Evolutionary conservation across 2,113 vertebrate genomes (phyloP).

Genomic region (Pachyramphus minor): DNA sequence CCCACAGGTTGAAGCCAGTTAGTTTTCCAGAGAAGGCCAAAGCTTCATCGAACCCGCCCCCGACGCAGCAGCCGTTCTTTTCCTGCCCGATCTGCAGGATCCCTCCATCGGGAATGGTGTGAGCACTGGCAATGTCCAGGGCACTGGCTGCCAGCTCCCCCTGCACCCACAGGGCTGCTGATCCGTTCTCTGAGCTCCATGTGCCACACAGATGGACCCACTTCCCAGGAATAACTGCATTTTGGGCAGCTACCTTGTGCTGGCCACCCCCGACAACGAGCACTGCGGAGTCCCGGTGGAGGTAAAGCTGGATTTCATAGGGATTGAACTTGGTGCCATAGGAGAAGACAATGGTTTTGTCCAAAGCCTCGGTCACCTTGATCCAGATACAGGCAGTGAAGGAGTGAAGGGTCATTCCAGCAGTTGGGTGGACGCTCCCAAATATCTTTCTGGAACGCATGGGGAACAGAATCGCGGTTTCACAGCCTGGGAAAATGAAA

Average conservation of each 20-base stretch:
- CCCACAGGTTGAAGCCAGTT: constrained; percentile 94
- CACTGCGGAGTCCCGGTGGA: constrained; percentile 68
- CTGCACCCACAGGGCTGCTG: constrained; percentile 77
- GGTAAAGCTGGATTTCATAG: constrained; percentile 88
- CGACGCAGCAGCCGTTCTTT: constrained; percentile 79
- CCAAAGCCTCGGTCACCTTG: constrained; percentile 80
- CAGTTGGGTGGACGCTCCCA: constrained; percentile 77
- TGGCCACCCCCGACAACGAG: constrained; percentile 78
- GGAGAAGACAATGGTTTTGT: constrained; percentile 90
- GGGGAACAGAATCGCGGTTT: constrained; percentile 89
- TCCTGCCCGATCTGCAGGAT: constrained; percentile 90
- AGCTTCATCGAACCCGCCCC: constrained; percentile 81
- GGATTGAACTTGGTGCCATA: constrained; percentile 88
- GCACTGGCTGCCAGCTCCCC: constrained; percentile 67
- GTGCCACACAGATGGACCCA: constrained; percentile 89
- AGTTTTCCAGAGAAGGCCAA: constrained; percentile 88
- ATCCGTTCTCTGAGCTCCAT: constrained; percentile 84
- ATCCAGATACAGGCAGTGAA: constrained; percentile 91
- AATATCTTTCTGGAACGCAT: constrained; percentile 91
- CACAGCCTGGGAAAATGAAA: constrained; percentile 78
- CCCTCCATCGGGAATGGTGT: constrained; percentile 80
- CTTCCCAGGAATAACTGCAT: constrained; percentile 43
- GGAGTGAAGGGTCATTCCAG: constrained; percentile 70
- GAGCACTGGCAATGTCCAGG: constrained; percentile 68
- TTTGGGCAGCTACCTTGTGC: constrained; percentile 70